phyloP scores from a whole-genome alignment of 2,797 vertebrate species.

The Channa striata region DNA sequence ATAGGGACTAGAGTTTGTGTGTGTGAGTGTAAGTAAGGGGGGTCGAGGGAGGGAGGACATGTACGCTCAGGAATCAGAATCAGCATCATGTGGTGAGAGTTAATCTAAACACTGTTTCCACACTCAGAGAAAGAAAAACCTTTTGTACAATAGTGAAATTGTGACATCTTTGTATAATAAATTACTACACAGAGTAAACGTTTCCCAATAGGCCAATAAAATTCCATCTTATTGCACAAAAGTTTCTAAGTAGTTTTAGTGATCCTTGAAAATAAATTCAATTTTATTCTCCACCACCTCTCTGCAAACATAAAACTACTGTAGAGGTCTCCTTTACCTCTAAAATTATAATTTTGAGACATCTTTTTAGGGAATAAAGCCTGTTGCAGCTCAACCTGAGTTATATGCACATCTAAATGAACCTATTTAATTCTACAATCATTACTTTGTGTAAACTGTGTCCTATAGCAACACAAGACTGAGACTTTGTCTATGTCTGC shows the following conservation, averaged over 20 bases:
- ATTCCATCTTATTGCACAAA: slow-evolving; percentile 13
- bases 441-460: not conserved
- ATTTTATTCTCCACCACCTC: not conserved
- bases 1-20: slow-evolving; percentile 18
- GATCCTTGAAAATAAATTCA: slow-evolving; percentile 11
- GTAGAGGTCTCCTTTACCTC: slow-evolving; percentile 9
- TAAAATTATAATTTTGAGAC: too few species aligned
- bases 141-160: not conserved
- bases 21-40: slow-evolving; percentile 15
- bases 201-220: not conserved
- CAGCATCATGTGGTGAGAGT: slow-evolving; percentile 20
- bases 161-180: not conserved
- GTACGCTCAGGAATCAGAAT: not conserved
- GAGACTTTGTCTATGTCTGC: slow-evolving; percentile 31
- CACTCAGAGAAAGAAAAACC: not conserved
- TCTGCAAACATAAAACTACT: slow-evolving; percentile 14
- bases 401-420: too few species aligned
- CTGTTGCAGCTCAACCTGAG: too few species aligned
- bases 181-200: not conserved
- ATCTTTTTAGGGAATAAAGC: slow-evolving; percentile 6
- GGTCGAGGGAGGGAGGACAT: not conserved
- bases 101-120: slow-evolving; percentile 2
- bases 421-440: not conserved
- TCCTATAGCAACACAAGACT: not conserved
- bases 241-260: slow-evolving; percentile 13